phyloP scores from a whole-genome alignment of 2,797 vertebrate species.

The Taeniopygia guttata region DNA sequence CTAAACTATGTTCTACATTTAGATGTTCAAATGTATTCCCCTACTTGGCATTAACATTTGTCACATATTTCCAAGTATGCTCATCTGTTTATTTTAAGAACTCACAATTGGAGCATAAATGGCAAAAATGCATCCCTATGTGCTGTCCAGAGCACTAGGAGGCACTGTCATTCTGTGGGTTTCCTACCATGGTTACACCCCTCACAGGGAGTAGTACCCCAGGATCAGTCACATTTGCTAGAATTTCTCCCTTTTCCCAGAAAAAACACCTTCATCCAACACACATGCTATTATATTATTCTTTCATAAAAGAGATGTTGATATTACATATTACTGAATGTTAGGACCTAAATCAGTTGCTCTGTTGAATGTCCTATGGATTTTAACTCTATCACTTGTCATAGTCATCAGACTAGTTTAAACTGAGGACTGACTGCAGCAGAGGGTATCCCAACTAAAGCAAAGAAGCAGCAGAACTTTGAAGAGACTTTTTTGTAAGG shows the following conservation, averaged over 20 bases:
- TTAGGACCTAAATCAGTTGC: background rate
- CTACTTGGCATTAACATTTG: background rate
- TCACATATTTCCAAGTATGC: background rate
- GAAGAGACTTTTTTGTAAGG: background rate
- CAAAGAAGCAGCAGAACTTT: background rate
- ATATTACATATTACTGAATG: background rate
- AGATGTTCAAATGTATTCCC: background rate
- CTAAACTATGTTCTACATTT: background rate
- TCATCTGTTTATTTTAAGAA: slow-evolving; percentile 24
- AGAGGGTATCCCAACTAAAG: background rate
- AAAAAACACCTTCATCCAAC: background rate
- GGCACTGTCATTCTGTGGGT: slow-evolving; percentile 34
- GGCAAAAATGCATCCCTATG: background rate
- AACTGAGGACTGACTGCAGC: background rate
- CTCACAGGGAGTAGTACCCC: background rate
- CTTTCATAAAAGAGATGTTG: background rate
- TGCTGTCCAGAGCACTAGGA: slow-evolving; percentile 32
- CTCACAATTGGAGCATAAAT: background rate
- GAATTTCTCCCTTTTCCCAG: background rate
- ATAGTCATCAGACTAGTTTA: background rate
- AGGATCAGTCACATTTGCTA: background rate
- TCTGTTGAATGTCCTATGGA: background rate
- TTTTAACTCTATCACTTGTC: background rate
- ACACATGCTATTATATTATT: background rate
- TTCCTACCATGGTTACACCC: background rate